Evolutionary conservation across 1,140 invertebrate genomes (phyloP), one percentile per base, ranked within the genome.

Genomic region (Portunus trituberculatus): DNA sequence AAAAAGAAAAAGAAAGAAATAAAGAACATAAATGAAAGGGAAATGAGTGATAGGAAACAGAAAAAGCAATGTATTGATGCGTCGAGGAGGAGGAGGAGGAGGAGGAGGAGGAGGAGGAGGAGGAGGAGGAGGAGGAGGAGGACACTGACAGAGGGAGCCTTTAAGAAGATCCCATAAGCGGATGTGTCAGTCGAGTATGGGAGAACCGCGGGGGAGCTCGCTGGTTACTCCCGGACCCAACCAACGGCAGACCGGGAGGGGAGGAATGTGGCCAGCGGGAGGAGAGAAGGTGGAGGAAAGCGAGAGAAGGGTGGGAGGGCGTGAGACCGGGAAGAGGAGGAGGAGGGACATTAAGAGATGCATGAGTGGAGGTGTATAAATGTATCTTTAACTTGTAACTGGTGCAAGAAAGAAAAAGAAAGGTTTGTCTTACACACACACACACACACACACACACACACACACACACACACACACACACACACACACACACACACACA

Each of bases 181-280:
- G 67, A 76, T 76, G 67, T 76, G 67, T 76, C 67, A 76, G 67
- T 76, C 67, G 67, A 76, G 67, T 76, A 76, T 76, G 67, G 52
- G 67, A 76, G 67, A n/a, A 25, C 67, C 67, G 67, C 67, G n/a
- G 67, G 67, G 67, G 67, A 76, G 67, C 20, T 25, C 10, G n/a
- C 20, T 76, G 67, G 67, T n/a, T 76, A n/a, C 67, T 76, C 67
- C 25, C 16, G 20, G 67, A 25, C 67, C 67, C 67, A 8, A n/a
- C 67, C 67, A n/a, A 8, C 12, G 67, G 7, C 20, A 76, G 67
- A n/a, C 67, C 67, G 0, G 67, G 20, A 76, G 67, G 67, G 67
- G 67, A 76, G 67, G 67, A 76, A 76, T 76, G 67, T 76, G 67
- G 25, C 67, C 67, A 25, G 67, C 67, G 25, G 67, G 86, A 46